Percentiles rank a stretch among this genome's conserved stretches.
These are phyloP conservation scores for Melinopterus prodromus DNA, from an alignment of 2,888 invertebrate genomes.

Conservation along the genomic window DNA sequence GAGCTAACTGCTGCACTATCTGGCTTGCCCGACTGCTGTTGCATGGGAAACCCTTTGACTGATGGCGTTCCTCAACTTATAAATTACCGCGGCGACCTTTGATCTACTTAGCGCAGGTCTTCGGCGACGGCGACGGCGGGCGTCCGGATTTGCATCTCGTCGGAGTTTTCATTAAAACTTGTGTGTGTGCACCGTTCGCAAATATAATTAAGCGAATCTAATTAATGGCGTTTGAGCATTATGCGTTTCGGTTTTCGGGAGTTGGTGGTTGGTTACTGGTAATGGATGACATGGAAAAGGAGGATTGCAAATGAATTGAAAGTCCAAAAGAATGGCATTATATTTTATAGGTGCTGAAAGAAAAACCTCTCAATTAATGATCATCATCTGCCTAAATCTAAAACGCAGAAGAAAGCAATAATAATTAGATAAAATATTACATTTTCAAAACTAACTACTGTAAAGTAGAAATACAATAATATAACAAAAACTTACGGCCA, in stretches of 20 bases:
- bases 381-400: no score
- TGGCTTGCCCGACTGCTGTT: neutral
- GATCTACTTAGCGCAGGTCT: slow-evolving; percentile 28
- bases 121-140: slow-evolving; percentile 14
- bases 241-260: slow-evolving; percentile 21
- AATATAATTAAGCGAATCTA: slow-evolving; percentile 29
- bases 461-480: no score
- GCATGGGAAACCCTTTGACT: slow-evolving; percentile 28
- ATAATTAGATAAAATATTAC: no score
- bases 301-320: no score
- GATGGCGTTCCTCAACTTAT: slow-evolving; percentile 34
- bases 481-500: no score
- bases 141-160: slow-evolving; percentile 28
- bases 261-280: neutral
- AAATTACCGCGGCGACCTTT: slow-evolving; percentile 34
- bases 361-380: no score
- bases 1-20: neutral
- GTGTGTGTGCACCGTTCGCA: slow-evolving; percentile 15
- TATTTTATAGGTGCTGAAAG: no score
- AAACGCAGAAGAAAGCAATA: no score
- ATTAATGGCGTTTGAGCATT: slow-evolving; percentile 29
- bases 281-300: no score
- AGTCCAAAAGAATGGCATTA: no score
- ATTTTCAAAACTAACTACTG: no score
- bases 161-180: slow-evolving; percentile 32